Conservation (phyloP, 2,888 invertebrate genomes). For the Scaptomyza tumidula region DNA sequence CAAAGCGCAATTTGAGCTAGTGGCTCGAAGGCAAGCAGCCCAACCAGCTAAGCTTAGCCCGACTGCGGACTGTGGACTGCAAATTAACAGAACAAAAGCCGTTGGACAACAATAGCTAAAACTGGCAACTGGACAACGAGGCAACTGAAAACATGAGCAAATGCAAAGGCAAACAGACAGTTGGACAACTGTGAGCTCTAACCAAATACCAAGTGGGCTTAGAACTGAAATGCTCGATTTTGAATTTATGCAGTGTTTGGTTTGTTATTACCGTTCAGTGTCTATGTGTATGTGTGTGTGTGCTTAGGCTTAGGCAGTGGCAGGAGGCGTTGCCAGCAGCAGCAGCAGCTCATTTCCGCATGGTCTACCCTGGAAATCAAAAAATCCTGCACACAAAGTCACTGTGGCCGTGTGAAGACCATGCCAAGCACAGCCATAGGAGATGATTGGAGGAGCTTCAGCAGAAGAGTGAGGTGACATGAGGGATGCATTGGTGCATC, state of each 20-base stretch:
- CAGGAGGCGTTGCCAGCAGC: neutral
- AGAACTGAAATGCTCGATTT: constrained; percentile 51
- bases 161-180: constrained; percentile 48
- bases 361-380: constrained; percentile 50
- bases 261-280: constrained; percentile 69
- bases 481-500: constrained; percentile 19
- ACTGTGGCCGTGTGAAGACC: constrained; percentile 66
- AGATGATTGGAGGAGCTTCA: constrained; percentile 11
- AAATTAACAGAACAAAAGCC: constrained; percentile 76
- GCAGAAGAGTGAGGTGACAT: constrained; percentile 2
- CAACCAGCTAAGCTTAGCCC: constrained; percentile 24
- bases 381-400: constrained; percentile 70
- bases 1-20: constrained; percentile 52
- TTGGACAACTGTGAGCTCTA: constrained; percentile 57
- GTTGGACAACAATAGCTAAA: constrained; percentile 59
- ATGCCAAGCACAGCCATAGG: constrained; percentile 46
- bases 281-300: constrained; percentile 4
- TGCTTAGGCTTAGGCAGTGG: neutral
- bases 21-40: constrained; percentile 1
- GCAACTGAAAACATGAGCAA: constrained; percentile 43
- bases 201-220: constrained; percentile 69
- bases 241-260: constrained; percentile 79
- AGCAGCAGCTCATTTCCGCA: constrained; percentile 66
- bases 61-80: constrained; percentile 20
- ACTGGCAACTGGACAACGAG: constrained; percentile 35